phyloP scores from a whole-genome alignment of 2,797 vertebrate genomes.

The Schizopygopsis malacanthus region DNA sequence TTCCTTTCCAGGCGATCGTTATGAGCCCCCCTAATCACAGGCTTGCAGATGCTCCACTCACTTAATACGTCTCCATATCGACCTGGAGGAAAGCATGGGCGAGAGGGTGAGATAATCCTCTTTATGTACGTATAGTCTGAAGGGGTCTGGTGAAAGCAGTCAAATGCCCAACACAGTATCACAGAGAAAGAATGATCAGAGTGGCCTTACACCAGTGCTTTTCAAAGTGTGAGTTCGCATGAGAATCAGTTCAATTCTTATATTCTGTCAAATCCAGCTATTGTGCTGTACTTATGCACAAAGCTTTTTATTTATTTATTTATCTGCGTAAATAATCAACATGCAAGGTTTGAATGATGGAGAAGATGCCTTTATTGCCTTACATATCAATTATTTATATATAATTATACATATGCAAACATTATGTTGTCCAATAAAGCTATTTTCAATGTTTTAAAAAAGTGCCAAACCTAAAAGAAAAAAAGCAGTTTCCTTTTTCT shows the following conservation, averaged over 20 bases:
- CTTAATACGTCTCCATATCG: slow-evolving; percentile 34
- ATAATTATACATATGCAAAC: no score
- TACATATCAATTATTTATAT: no score
- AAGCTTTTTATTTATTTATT: not conserved
- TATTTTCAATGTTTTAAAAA: not conserved
- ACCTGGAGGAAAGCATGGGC: slow-evolving; percentile 31
- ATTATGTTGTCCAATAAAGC: not conserved
- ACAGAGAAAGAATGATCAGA: slow-evolving; percentile 29
- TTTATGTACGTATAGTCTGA: slow-evolving; percentile 34
- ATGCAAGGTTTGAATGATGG: not conserved
- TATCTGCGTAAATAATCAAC: not conserved
- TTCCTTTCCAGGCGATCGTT: slow-evolving; percentile 43
- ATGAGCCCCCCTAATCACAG: slow-evolving; percentile 61
- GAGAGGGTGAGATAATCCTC: slow-evolving; percentile 46
- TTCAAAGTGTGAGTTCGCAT: not conserved
- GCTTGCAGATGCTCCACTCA: slow-evolving; percentile 45
- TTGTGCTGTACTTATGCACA: not conserved
- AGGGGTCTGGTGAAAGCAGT: slow-evolving; percentile 25
- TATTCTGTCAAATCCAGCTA: not conserved
- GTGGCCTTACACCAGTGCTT: not conserved
- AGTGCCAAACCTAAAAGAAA: no score
- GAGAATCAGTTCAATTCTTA: not conserved
- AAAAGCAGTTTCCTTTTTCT: no score
- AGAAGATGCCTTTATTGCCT: no score
- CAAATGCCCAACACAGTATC: slow-evolving; percentile 25